These are phyloP conservation scores for Silvanus unidentatus DNA, from an alignment of 2,888 invertebrate genomes.

Conservation along the genomic window DNA sequence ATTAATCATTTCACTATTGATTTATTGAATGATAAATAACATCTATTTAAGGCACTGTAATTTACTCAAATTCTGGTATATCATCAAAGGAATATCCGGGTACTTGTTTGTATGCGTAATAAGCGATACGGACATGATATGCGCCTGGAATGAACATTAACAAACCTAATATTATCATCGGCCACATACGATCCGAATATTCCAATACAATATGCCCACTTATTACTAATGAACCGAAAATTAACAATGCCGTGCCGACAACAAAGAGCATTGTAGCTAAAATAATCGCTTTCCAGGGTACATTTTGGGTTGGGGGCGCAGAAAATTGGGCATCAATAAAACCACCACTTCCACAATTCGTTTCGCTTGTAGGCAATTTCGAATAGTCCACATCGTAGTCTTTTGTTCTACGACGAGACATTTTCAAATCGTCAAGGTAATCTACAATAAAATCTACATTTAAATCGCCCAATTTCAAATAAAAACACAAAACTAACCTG, in stretches of 20 bases:
- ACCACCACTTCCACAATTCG: slow-evolving; percentile 41
- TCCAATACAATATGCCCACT: slow-evolving; percentile 76
- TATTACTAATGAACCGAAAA: slow-evolving; percentile 70
- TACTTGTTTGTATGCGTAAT: slow-evolving; percentile 76
- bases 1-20: too few relatives aligned
- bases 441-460: too few relatives aligned
- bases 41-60: not conserved
- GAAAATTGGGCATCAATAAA: slow-evolving; percentile 68
- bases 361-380: slow-evolving; percentile 50
- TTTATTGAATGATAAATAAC: too few relatives aligned
- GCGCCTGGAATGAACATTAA: slow-evolving; percentile 90
- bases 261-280: slow-evolving; percentile 71
- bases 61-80: slow-evolving; percentile 78
- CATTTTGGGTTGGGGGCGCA: slow-evolving; percentile 55
- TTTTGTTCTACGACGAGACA: slow-evolving; percentile 55
- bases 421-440: slow-evolving; percentile 49
- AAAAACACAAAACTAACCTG: slow-evolving; percentile 25
- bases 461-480: slow-evolving; percentile 10
- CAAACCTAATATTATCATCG: slow-evolving; percentile 77
- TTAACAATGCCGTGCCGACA: slow-evolving; percentile 65
- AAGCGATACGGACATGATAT: slow-evolving; percentile 83
- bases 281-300: slow-evolving; percentile 80
- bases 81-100: slow-evolving; percentile 83
- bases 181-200: slow-evolving; percentile 85
- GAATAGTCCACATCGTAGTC: slow-evolving; percentile 60